phyloP scores from a whole-genome alignment of 1,140 invertebrate species.

The Tetraneura akinire region DNA sequence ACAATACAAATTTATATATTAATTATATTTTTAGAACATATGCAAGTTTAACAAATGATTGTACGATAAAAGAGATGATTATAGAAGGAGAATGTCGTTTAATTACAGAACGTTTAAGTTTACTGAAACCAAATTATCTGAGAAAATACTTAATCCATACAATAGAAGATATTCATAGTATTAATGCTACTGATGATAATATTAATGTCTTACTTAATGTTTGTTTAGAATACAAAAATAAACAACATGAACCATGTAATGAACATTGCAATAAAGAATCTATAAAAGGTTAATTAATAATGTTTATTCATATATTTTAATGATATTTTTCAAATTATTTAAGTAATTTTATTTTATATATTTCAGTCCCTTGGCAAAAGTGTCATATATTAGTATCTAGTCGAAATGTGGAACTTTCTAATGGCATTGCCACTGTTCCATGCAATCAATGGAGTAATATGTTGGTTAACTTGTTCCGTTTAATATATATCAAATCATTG shows the following conservation, averaged over 20 bases:
- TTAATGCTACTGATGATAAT: conserved; percentile 13
- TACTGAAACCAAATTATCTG: conserved; percentile 20
- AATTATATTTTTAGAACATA: conserved; percentile 23
- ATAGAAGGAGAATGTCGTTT: conserved; percentile 45
- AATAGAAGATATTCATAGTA: conserved; percentile 8
- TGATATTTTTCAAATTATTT: conserved; percentile 1
- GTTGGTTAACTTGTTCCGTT: conserved; percentile 31
- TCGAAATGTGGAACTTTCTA: neutral
- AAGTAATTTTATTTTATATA: neutral
- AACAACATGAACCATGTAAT: conserved; percentile 25
- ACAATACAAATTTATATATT: too few relatives aligned
- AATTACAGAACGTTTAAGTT: conserved; percentile 28
- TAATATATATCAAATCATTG: conserved; percentile 37
- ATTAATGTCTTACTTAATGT: conserved; percentile 21
- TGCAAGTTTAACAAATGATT: conserved; percentile 31
- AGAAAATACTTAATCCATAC: conserved; percentile 17
- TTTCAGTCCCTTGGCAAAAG: conserved; percentile 48
- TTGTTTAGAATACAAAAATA: conserved; percentile 10
- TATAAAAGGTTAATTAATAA: conserved; percentile 16
- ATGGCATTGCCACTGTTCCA: conserved; percentile 24
- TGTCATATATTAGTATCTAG: neutral
- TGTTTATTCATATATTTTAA: neutral
- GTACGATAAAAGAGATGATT: neutral
- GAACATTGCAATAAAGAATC: neutral
- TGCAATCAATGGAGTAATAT: conserved; percentile 23